Base-by-base conservation (phyloP, 2,888 invertebrate genomes). In the Philereme transversata region DNA sequence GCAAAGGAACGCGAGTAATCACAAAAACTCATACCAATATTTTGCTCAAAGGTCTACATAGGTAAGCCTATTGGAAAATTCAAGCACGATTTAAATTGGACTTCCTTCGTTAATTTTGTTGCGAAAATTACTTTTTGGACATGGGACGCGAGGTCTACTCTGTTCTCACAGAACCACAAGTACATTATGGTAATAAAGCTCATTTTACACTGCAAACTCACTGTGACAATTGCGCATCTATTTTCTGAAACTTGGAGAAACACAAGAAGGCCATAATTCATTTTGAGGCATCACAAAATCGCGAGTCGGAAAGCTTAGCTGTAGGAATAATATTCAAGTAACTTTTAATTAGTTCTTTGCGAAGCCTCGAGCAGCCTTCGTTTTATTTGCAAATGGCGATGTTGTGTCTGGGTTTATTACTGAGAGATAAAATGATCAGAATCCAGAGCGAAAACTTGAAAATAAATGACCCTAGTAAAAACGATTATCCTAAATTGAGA, bases 271-370 rank as follows among this genome's bases (percentile, higher is more conserved):
- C 52, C 64, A 71, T 69, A 70, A 71, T 68, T 71, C 67, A 71
- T 70, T 74, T 71, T 62, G 66, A 68, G 72, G 67, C 68, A 68
- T 67, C 67, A 70, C 69, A 70, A 67, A 70, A 70, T 73, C 69
- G 65, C 67, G 64, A 63, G 64, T 57, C 61, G 60, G 62, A 60
- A 64, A 68, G 72, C 62, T 60, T 57, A 60, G 58, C 60, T 41
- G 52, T 44, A 45, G 60, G 59, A 70, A 66, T 72, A 67, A 74
- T 72, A 74, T 68, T 64, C 70, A 67, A 73, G 78, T 77, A 79
- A 83, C 75, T 82, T 83, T 83, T 83, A 84, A 84, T 83, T 82
- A 84, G 81, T 76, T 78, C 72, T 79, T 82, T 79, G 81, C 82
- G 82, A 81, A 75, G 72, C 73, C 70, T 69, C 64, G 70, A 75